Evolutionary conservation across 2,797 vertebrate genomes (phyloP), one percentile per base, ranked within the genome.

Genomic region (Cyprinella venusta): DNA sequence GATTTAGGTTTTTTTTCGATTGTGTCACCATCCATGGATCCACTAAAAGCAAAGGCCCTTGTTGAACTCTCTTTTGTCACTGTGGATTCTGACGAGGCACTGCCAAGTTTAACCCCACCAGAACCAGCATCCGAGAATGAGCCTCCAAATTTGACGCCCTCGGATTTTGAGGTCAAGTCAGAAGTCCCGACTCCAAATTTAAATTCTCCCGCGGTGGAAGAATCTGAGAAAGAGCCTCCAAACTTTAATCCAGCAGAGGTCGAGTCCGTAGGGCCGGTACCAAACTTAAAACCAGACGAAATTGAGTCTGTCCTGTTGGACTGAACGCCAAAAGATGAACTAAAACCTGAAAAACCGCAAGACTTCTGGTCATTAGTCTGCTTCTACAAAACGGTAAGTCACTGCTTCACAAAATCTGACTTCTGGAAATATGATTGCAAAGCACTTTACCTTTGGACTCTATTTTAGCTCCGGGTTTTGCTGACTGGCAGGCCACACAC

Each of bases 361-460:
- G 19, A 61, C 24, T n/a, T 74, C 1, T 50, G 36, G 52, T 61
- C 3, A 83, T 38, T 6, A 24, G 3, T 15, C 13, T 36, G 5
- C 36, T 54, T 79, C 12, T 19, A 36, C 18, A 30, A 30, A 76
- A 33, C 16, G 6, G 2, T 45, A 36, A 21, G n/a, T 6, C 69
- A 59, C 45, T 21, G 24, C 18, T 15, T 74, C 30, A 26, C n/a
- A 13, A 54, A 71, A 48, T 52, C 45, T 40, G 36, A 68, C 13
- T 45, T 19, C 18, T 68, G 19, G 16, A 71, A 67, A 74, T 33
- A 24, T 79, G 18, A 42, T 42, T 78, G 52, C n/a, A 71, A 50
- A 3, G n/a, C 59, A 76, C n/a, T 10, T 69, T 95, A 99, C 98
- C 97, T 96, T 96, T 96, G 77, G 94, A 90, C 85, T 97, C 96